Conservation (phyloP, 2,797 vertebrate genomes). For the Malacoctenus gilli region DNA sequence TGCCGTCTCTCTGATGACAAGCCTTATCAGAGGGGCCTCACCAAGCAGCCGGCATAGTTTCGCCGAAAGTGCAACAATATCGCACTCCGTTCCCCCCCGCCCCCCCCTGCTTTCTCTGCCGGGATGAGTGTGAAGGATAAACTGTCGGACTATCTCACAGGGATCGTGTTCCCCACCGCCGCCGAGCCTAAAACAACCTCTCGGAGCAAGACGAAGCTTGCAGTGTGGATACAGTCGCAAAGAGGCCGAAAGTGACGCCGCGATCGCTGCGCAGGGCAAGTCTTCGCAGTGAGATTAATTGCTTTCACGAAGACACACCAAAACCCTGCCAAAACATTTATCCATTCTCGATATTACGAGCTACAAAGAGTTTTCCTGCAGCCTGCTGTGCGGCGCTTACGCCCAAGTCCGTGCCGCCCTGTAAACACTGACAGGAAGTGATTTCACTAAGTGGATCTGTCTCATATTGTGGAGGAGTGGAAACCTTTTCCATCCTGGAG, state of each 20-base stretch:
- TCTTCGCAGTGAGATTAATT: constrained; percentile 28
- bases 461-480: constrained; percentile 69
- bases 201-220: constrained; percentile 55
- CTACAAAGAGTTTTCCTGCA: constrained; percentile 19
- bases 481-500: constrained; percentile 61
- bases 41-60: constrained; percentile 70
- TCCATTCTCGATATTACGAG: constrained; percentile 13
- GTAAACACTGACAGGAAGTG: constrained; percentile 76
- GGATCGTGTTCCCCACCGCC: constrained; percentile 74
- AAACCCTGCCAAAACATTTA: constrained; percentile 33
- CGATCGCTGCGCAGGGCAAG: background rate
- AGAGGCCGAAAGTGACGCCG: background rate
- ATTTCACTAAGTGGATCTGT: constrained; percentile 68
- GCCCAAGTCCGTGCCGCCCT: constrained; percentile 57
- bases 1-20: constrained; percentile 57
- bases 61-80: constrained; percentile 76
- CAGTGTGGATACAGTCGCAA: constrained; percentile 40
- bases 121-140: constrained; percentile 73
- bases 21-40: constrained; percentile 51
- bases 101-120: too few species aligned
- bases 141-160: constrained; percentile 79
- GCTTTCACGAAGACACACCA: constrained; percentile 7
- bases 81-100: constrained; percentile 59
- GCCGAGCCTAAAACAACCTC: constrained; percentile 30
- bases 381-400: constrained; percentile 33